Evolutionary conservation across 2,797 vertebrate genomes (phyloP), one percentile per base, ranked within the genome.

Genomic region (Rousettus madagascariensis): DNA sequence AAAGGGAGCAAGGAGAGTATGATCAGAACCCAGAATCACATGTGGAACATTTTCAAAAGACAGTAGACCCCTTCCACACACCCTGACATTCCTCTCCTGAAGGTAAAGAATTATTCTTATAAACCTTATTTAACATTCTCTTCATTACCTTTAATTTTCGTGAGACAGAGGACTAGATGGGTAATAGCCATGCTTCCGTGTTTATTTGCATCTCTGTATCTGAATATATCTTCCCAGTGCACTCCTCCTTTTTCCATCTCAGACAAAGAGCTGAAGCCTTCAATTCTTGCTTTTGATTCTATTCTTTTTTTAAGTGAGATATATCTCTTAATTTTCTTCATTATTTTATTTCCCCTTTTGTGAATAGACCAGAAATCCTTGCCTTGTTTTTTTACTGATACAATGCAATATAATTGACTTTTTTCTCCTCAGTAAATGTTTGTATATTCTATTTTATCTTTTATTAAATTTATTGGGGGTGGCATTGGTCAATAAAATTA

Each of bases 11-110:
- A 51, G 38, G 49, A 94, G 12, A 9, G 13, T 87, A 71, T 51
- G 68, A 90, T n/a, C 13, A 68, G 8, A 94, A 87, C 90, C 30
- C 30, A 74, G 17, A 90, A 95, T 68, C 51, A 94, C 19, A 43
- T 33, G 28, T 20, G 66, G 43, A 79, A 79, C 13, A 78, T 61
- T 74, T 79, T 63, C 49, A 94, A 90, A 74, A 5, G 77, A 66
- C 30, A 68, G n/a, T 15, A 85, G 59, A 26, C 5, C 20, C 33
- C 63, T 94, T 92, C 36, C 49, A 93, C 1, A 59, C 1, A 95
- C 16, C 38, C 28, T 86, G 9, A 80, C 72, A 72, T n/a, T 74
- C 59, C 55, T 77, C 46, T 71, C 15, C 41, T 68, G 95, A 90
- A 92, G 22, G 9, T 68, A 79, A 92, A 94, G 9, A 68, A 46